Conservation (phyloP, 2,113 vertebrate species). For the Rousettus leschenaultii region DNA sequence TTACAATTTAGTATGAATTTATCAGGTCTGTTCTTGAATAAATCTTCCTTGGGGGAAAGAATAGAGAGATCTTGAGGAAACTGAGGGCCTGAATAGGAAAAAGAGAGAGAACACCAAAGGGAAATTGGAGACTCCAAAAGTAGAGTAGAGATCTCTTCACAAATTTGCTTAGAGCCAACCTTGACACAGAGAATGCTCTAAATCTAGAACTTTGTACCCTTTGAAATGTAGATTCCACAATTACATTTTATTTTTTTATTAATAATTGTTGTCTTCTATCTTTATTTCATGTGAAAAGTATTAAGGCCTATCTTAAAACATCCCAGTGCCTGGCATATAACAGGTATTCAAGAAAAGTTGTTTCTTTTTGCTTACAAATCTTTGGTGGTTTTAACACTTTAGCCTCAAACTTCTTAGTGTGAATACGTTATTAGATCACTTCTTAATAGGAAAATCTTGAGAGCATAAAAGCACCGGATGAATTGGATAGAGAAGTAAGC, state of each 20-base stretch:
- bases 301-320: background rate
- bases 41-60: constrained; percentile 28
- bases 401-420: background rate
- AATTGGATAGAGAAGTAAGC: background rate
- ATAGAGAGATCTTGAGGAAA: background rate
- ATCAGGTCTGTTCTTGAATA: constrained; percentile 19
- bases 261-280: constrained; percentile 4
- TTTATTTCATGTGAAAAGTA: constrained; percentile 25
- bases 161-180: background rate
- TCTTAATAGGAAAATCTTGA: constrained; percentile 15
- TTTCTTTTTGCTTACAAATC: background rate
- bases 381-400: background rate
- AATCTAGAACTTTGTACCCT: background rate
- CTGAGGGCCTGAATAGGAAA: background rate
- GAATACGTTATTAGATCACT: constrained; percentile 2
- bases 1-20: constrained; percentile 27
- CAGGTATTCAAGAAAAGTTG: constrained; percentile 11
- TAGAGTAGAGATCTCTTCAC: background rate
- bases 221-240: background rate
- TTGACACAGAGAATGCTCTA: background rate
- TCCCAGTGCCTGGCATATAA: background rate
- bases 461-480: background rate
- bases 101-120: background rate
- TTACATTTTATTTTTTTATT: constrained; percentile 14
- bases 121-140: background rate